Evolutionary conservation across 2,888 invertebrate species (phyloP).

Genomic region (Hermodice carunculata): DNA sequence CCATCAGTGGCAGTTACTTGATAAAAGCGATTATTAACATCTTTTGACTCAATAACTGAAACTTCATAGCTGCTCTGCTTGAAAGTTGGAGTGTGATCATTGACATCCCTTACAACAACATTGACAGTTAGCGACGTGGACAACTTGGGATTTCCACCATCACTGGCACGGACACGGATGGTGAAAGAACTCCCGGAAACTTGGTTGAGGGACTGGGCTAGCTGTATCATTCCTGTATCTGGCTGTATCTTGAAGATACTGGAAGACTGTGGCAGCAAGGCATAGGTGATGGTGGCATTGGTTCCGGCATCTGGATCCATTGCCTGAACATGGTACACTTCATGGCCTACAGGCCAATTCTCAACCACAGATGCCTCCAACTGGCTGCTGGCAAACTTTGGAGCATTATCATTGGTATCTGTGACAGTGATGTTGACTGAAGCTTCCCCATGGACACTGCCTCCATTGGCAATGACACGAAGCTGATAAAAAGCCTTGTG

Average conservation of each 20-base stretch:
- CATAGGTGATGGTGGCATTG: constrained; percentile 87
- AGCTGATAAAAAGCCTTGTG: constrained; percentile 82
- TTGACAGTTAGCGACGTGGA: constrained; percentile 46
- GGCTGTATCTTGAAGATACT: constrained; percentile 85
- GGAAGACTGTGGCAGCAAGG: constrained; percentile 81
- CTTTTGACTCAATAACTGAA: constrained; percentile 88
- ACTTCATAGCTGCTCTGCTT: constrained; percentile 93
- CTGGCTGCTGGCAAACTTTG: constrained; percentile 71
- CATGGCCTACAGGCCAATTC: constrained; percentile 93
- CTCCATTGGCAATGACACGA: constrained; percentile 83
- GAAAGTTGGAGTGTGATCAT: constrained; percentile 96
- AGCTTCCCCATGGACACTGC: constrained; percentile 82
- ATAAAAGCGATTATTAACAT: constrained; percentile 83
- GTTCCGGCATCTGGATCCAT: constrained; percentile 87
- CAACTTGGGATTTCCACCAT: constrained; percentile 51
- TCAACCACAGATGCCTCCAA: constrained; percentile 81
- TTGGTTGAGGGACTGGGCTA: constrained; percentile 78
- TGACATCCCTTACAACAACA: constrained; percentile 84
- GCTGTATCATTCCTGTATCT: constrained; percentile 88
- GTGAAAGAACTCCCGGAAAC: constrained; percentile 31
- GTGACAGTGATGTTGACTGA: constrained; percentile 84
- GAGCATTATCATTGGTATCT: constrained; percentile 93
- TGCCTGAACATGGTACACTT: constrained; percentile 89
- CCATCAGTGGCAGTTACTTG: constrained; percentile 55
- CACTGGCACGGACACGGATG: constrained; percentile 53